Base-by-base conservation (phyloP, 2,888 invertebrate species). In the Diplolepis rosae region DNA sequence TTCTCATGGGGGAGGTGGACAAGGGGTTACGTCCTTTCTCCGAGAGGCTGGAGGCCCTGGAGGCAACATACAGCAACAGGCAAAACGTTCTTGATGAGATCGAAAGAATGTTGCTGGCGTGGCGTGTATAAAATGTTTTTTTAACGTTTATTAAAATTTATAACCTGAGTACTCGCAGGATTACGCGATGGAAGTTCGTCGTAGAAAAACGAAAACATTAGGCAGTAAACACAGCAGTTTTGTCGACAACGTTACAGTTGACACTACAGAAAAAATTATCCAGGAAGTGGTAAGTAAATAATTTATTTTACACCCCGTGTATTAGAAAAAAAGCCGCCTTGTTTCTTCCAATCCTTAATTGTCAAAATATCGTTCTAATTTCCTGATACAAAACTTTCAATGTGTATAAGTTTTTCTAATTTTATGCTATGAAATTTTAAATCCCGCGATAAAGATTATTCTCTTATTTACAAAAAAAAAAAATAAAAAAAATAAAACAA, bases 161-260 rank as follows among this genome's bases (percentile, higher is more conserved):
- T 11, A 30, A 54, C 9, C 15, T 30, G 27, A 32, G 27, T 45
- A 27, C 70, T n/a, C n/a, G n/a, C n/a, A 65, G 56, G 39, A 69
- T 35, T 68, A 68, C 72, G 73, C 71, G 65, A 87, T 87, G 87
- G 83, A 85, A 68, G 81, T 83, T 51, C 86, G 86, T 65, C 86
- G 85, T 11, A 84, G 83, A 69, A 84, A 80, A 72, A 79, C 69
- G 51, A 75, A 72, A 51, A 69, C 68, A 9, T 18, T 13, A 9
- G 71, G 82, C 69, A 79, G 77, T 48, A 70, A 73, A 32, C 73
- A 75, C 74, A 81, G 79, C 80, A 83, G 84, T 71, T 83, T 82
- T 77, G 82, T 81, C 66, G 75, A 52, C 67, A 71, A 78, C 56
- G 74, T 15, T 4, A 48, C 77, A 28, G 45, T 48, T 70, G 67